Base-by-base conservation (phyloP, 2,113 vertebrate genomes). In the Callipepla squamata region DNA sequence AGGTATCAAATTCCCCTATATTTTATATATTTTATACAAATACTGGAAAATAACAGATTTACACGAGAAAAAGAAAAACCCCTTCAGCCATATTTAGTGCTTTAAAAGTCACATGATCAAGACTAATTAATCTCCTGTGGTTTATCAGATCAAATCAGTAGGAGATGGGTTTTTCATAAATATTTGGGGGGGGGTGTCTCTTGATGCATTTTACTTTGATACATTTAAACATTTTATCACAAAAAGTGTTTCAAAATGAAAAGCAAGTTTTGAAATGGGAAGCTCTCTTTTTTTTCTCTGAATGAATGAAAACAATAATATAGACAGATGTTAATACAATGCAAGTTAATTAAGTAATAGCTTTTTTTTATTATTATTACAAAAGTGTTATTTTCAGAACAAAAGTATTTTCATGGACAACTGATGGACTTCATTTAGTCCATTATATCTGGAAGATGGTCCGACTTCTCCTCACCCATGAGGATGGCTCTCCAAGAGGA, bases 81-180 rank as follows among this genome's bases (percentile, higher is more conserved):
- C 81, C 51, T 87, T 91, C 68, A 92, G 81, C 59, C 68, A 90
- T 83, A 21, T 83, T 92, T 89, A 95, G 79, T 63, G 57, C 79
- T 87, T 92, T 72, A 78, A 92, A 93, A 91, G 75, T 91, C 89
- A 77, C n/a, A 32, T 89, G 85, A 84, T 55, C 63, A 87, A 66
- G 58, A 73, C 50, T 96, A 96, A 93, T 94, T 95, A 90, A 90
- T 85, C 87, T 91, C 90, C 87, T 81, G 89, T 78, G 93, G 68
- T 63, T 95, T 84, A 85, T 94, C 85, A 91, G 55, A 72, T 88
- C 83, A 86, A 68, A 92, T 86, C 77, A 72, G 73, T 79, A 92
- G 66, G 74, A 5, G 0, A 84, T 61, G 44, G 88, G 72, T 93
- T 95, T 92, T 90, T 93, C 85, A 80, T 55, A 92, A 87, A 80